Evolutionary conservation across 1,140 invertebrate genomes (phyloP), one percentile per base, ranked within the genome.

Genomic region (Epicauta chinensis): DNA sequence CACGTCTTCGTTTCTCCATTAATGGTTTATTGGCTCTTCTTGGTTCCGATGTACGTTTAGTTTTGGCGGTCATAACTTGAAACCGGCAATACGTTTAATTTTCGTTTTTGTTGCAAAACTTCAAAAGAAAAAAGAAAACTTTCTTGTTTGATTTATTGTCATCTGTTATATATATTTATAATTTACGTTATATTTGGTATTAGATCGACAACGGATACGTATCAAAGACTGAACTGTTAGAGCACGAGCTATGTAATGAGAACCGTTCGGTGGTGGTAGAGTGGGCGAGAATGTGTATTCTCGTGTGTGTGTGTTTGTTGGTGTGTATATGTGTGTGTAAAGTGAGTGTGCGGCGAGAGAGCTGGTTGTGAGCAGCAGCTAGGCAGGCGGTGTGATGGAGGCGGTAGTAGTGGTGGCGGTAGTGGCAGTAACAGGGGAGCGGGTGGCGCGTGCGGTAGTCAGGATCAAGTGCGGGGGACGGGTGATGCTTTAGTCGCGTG

Each of bases 1-100:
- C 91, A 59, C 91, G 70, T 53, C 91, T 74, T 69, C 87, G 77
- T 74, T 92, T 93, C 76, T 93, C 91, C 89, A 93, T 92, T 65
- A 93, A 79, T 63, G 91, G 91, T 77, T 93, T 93, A 70, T 90
- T 91, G 51, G 85, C 87, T 51, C 75, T 64, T 58, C 75, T 67
- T 52, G 72, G 73, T 59, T 68, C 67, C 10, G 63, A 46, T 36
- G 61, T 47, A 38, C 62, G 57, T 40, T 68, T 68, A 46, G 51
- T 64, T 56, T 70, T 70, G 16, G 68, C 68, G 48, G 68, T 70
- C 68, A 68, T 70, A 32, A 61, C 53, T 60, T 51, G 32, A 5
- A 4, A 30, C 10, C 10, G 29, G 29, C 29, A 30, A 30, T n/a
- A n/a, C n/a, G n/a, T n/a, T n/a, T n/a, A n/a, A n/a, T n/a, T n/a